Evolutionary conservation across 2,888 invertebrate genomes (phyloP), one percentile per base, ranked within the genome.

Genomic region (Pyrrhopygopsis socrates): DNA sequence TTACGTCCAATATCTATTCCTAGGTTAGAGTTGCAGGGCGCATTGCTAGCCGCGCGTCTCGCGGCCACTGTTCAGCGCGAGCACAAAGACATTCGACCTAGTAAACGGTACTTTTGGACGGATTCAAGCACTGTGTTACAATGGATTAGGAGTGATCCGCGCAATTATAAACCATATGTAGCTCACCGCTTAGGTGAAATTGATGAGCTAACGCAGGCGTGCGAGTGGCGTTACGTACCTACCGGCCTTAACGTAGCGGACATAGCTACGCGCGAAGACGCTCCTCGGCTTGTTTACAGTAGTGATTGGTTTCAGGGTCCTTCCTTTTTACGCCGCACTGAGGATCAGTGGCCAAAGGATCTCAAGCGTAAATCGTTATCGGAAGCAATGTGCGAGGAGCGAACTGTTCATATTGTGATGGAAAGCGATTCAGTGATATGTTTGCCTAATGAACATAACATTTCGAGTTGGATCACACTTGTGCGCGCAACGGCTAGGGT

Each of bases 171-270:
- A 38, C 81, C 88, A 0, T 90, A 81, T 24, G 86, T 90, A 5
- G 86, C 84, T 45, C 89, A 91, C 38, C 76, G 88, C 11, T 54
- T 54, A 54, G 54, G 54, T n/a, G 54, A 54, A 54, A 54, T 90
- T 22, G 86, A 86, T 15, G 87, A 90, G 30, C 78, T 81, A 2
- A 87, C 88, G 0, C 82, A 78, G 22, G 24, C 60, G 4, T 30
- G 41, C 0, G 88, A 93, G 11, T 94, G 93, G 94, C 67, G 85
- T 27, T 90, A 92, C 85, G 89, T 95, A 2, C 92, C 93, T 0
- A 81, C 90, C 0, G 74, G 76, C 3, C 41, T 82, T 18, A 94
- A 92, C 74, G 80, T 87, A 4, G 93, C 93, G 1, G 91, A 93
- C 71, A 58, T 87, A 24, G 93, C 92, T 2, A 93, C 94, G 9